These are phyloP conservation scores for Smithornis capensis DNA, from an alignment of 2,113 vertebrate genomes.

Conservation along the genomic window DNA sequence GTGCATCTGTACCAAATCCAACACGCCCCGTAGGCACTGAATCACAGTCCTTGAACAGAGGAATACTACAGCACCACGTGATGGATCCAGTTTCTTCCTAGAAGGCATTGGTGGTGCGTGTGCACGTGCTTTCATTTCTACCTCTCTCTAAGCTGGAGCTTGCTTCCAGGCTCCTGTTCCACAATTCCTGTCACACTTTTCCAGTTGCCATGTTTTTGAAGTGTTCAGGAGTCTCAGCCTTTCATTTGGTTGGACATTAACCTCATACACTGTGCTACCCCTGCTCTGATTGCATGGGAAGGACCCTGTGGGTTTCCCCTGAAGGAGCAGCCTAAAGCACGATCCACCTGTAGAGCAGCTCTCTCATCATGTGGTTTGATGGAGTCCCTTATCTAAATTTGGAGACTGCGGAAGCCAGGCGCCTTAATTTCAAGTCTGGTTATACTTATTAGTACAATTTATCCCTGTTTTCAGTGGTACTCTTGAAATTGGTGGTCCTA, in stretches of 20 bases:
- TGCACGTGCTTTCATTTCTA: accelerated
- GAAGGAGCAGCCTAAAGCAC: background rate
- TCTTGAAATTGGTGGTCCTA: background rate
- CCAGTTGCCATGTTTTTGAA: accelerated
- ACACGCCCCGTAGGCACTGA: background rate
- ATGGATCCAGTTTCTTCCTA: background rate
- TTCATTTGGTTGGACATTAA: background rate
- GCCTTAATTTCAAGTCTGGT: background rate
- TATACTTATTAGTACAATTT: background rate
- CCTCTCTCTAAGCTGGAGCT: background rate
- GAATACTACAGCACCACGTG: background rate
- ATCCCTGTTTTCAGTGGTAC: background rate
- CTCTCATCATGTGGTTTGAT: background rate
- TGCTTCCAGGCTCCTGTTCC: background rate
- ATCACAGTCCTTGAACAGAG: background rate
- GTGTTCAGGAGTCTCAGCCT: background rate
- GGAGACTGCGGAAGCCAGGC: background rate
- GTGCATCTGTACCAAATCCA: background rate
- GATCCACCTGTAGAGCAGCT: background rate
- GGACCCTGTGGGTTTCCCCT: background rate
- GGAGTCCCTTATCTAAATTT: background rate
- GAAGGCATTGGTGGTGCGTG: accelerated
- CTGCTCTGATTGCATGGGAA: accelerated
- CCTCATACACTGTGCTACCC: accelerated
- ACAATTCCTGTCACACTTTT: accelerated